Percentiles rank a stretch among this genome's conserved stretches.
phyloP scores from a whole-genome alignment of 2,888 invertebrate species.

The Drosophila putrida region DNA sequence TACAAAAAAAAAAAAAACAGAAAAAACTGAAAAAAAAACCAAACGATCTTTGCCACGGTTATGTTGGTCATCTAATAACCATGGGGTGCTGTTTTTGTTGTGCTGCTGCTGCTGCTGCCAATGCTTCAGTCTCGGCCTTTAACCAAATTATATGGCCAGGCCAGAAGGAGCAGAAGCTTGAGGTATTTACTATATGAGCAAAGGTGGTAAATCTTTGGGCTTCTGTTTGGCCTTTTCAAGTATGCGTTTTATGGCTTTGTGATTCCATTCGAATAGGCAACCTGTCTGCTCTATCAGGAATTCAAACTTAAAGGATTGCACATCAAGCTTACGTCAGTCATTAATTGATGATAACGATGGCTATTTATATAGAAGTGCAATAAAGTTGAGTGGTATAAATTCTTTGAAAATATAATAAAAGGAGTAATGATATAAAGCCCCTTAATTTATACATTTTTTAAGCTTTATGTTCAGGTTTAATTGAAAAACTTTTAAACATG shows the following conservation, averaged over 20 bases:
- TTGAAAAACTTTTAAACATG: too few species aligned
- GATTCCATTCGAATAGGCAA: slow-evolving; percentile 14
- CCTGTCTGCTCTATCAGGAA: slow-evolving; percentile 16
- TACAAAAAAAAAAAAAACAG: slow-evolving; percentile 45
- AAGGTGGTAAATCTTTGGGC: slow-evolving; percentile 38
- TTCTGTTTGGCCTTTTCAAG: slow-evolving; percentile 20
- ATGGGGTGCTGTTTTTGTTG: slow-evolving; percentile 63
- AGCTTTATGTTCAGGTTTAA: too few species aligned
- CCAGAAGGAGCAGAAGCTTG: slow-evolving; percentile 25
- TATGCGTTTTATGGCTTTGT: slow-evolving; percentile 34
- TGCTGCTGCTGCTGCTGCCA: slow-evolving; percentile 1
- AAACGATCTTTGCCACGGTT: slow-evolving; percentile 52
- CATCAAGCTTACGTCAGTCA: slow-evolving; percentile 5
- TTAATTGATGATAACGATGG: slow-evolving; percentile 26
- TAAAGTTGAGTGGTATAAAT: slow-evolving; percentile 1
- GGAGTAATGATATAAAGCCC: too few species aligned
- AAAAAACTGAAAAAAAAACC: slow-evolving; percentile 15
- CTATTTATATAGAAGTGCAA: not conserved
- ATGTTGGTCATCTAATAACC: slow-evolving; percentile 78
- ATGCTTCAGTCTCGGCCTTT: slow-evolving; percentile 57
- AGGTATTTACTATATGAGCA: slow-evolving; percentile 30
- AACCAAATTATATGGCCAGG: slow-evolving; percentile 73
- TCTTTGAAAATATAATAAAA: not conserved
- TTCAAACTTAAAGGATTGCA: slow-evolving; percentile 3
- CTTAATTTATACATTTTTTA: too few species aligned